A percentile compares a stretch with the other conserved stretches of the same genome.
These are phyloP conservation scores for Drepana falcataria DNA, from an alignment of 2,888 invertebrate species.

Conservation along the genomic window DNA sequence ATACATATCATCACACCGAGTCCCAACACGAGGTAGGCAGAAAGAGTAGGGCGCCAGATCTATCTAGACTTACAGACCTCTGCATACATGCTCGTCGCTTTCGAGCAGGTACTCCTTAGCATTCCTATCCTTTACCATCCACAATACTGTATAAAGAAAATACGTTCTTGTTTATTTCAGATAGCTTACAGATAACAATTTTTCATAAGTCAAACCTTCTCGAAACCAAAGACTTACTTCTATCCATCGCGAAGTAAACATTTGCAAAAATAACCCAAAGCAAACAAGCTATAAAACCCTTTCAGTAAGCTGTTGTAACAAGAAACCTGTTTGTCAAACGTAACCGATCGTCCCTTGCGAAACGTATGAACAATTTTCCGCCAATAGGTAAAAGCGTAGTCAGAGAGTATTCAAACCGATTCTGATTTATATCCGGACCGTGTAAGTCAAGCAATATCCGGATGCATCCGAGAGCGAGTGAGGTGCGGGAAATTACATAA, in stretches of 20 bases:
- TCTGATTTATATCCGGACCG: slow-evolving; percentile 61
- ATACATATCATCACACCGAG: no score
- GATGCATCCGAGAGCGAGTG: slow-evolving; percentile 33
- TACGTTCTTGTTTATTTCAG: no score
- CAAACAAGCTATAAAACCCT: slow-evolving; percentile 1
- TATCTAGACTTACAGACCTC: no score
- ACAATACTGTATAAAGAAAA: no score
- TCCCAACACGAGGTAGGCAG: no score
- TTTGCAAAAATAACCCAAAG: background rate
- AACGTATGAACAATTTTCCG: slow-evolving; percentile 34
- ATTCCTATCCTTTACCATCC: no score
- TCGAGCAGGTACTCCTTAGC: no score
- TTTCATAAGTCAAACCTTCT: no score
- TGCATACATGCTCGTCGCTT: no score
- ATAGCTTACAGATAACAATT: no score
- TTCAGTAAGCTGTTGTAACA: background rate
- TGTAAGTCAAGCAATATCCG: slow-evolving; percentile 61
- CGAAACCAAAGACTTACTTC: no score
- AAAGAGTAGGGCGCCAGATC: no score
- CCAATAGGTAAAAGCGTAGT: slow-evolving; percentile 14
- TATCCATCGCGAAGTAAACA: background rate
- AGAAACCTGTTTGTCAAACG: background rate
- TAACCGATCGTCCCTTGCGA: slow-evolving; percentile 10
- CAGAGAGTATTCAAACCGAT: slow-evolving; percentile 23
- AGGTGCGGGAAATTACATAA: slow-evolving; percentile 50